Conservation (phyloP, 1,140 invertebrate genomes). For the Drosophila tani region DNA sequence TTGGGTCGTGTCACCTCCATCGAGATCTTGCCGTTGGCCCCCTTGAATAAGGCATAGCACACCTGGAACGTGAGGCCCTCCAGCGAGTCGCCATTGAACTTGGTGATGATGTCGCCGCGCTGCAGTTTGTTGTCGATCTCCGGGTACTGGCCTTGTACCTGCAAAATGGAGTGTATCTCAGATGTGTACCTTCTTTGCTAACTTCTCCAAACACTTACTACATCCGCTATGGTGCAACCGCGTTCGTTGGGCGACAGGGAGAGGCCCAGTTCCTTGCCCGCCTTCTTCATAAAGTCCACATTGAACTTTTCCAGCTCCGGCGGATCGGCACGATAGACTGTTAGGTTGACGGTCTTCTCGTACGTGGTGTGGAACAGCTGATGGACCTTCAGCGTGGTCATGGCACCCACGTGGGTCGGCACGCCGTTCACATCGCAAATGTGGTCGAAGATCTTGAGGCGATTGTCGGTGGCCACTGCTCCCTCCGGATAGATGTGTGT, state of each 20-base stretch:
- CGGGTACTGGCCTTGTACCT: conserved; percentile 95
- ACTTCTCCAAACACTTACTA: conserved; percentile 88
- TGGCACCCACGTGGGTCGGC: conserved; percentile 62
- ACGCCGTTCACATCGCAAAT: conserved; percentile 95
- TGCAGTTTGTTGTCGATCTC: conserved; percentile 96
- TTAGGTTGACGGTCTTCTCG: conserved; percentile 91
- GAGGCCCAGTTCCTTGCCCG: conserved; percentile 96
- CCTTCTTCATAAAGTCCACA: conserved; percentile 96
- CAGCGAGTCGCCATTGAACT: conserved; percentile 95
- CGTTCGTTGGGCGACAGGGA: conserved; percentile 95
- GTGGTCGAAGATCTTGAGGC: conserved; percentile 96
- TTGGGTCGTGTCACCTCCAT: conserved; percentile 94
- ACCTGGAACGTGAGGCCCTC: conserved; percentile 93
- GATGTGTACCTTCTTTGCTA: background rate
- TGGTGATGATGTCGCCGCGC: conserved; percentile 96
- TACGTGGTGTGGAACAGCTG: conserved; percentile 73
- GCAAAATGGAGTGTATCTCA: conserved; percentile 1
- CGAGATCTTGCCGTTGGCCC: conserved; percentile 90
- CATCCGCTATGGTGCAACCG: conserved; percentile 97
- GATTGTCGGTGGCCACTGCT: conserved; percentile 95
- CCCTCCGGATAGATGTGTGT: conserved; percentile 97
- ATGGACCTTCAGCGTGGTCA: conserved; percentile 80
- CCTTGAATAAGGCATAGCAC: conserved; percentile 95
- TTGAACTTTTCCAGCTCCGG: conserved; percentile 93
- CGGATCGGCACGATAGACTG: conserved; percentile 94